Evolutionary conservation across 2,888 invertebrate genomes (phyloP), one percentile per base, ranked within the genome.

Genomic region (Luffia ferchaultella): DNA sequence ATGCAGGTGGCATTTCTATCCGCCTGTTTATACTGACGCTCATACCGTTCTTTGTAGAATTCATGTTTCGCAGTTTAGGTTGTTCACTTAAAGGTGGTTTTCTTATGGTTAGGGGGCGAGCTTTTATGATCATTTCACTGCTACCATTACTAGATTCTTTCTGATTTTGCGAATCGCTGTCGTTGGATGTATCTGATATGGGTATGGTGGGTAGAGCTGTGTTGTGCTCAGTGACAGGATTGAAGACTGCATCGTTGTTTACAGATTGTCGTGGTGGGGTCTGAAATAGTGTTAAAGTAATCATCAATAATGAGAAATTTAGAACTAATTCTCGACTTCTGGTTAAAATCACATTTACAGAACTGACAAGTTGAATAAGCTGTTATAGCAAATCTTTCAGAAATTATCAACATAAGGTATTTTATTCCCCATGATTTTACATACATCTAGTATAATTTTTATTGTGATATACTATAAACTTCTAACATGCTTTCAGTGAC

Each of bases 1-100:
- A 93, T 17, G 91, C 90, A 15, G 93, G 91, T 49, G 93, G 93
- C 90, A 93, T 91, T 73, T 93, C 93, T 61, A 93, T 92, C 53
- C 93, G 82, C 50, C 92, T 79, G 60, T 89, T 90, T 62, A 89
- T 90, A 59, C 88, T 88, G 57, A 90, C 86, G 63, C 88, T 89
- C 45, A 91, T 86, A 51, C 88, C 86, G 53, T 87, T 85, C 55
- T 85, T 80, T 46, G 85, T 70, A 41, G 68, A 76, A 53, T 78
- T 86, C 56, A 89, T 70, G 51, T 86, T 87, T 68, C 92, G 86
- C 48, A 93, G 75, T 62, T 92, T 90, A 2, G 93, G 93, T 61
- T 93, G 93, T 65, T 93, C 93, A 58, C 90, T 89, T 44, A 92
- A 72, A n/a, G 91, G 90, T 60, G 91, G 92, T 70, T 95, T 95